Base-by-base conservation (phyloP, 2,113 vertebrate species). In the Protomyctophum bolini region DNA sequence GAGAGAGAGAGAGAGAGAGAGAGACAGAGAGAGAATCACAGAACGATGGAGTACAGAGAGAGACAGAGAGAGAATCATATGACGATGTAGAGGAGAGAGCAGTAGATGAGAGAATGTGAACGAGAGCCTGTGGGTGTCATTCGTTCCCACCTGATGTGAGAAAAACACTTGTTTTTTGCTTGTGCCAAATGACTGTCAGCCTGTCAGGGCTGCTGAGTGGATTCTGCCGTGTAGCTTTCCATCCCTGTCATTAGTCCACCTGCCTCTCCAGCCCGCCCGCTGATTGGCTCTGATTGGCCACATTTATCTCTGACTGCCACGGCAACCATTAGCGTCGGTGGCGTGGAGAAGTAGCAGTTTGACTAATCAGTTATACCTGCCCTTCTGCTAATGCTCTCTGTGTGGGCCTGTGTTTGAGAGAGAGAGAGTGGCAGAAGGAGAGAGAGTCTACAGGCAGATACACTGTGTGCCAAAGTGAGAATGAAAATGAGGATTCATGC, bases 241-340 rank as follows among this genome's bases (percentile, higher is more conserved):
- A 51, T 88, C 75, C 55, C 79, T 63, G 81, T 86, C 88, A 89
- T 90, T 89, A 88, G 84, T 82, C 89, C 87, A 87, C 83, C 86
- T 88, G 87, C 86, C 86, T 89, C 86, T 88, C 88, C 86, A 79
- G 70, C 72, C 12, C 11, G 70, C 80, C 68, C 33, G 33, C 73
- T 85, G 86, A 91, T 90, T 90, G 84, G 84, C 77, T 82, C 76
- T 90, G 90, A 91, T 88, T 91, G 88, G 87, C 76, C 72, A 56
- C 79, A 82, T 87, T 91, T 90, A 89, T 89, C 86, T 82, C 83
- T 75, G 87, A 84, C 84, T 86, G 68, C 72, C 46, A 75, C 73
- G 81, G 58, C 77, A 79, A 71, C 83, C 86, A 87, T 91, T 86
- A 87, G 87, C 76, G 86, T 87, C 79, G 87, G 89, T 89, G 83